Conservation (phyloP, 2,888 invertebrate species). For the Ellobium chinense region DNA sequence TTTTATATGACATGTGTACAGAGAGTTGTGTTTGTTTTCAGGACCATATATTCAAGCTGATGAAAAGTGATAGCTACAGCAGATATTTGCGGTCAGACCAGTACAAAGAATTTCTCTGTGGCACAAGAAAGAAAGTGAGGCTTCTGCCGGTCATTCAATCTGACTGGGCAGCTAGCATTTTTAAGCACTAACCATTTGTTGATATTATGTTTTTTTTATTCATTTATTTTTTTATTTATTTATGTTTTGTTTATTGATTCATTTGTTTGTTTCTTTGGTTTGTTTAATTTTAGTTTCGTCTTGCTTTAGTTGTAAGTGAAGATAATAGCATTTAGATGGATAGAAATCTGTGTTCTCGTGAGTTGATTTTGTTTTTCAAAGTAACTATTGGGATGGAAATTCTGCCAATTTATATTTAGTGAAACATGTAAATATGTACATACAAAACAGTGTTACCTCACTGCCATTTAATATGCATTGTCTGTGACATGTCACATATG, state of each 20-base stretch:
- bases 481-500: too few species aligned
- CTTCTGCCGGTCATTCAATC: constrained; percentile 69
- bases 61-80: constrained; percentile 99
- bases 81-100: constrained; percentile 98
- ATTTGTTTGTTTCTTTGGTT: constrained; percentile 22
- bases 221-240: constrained; percentile 32
- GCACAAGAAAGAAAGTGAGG: constrained; percentile 96
- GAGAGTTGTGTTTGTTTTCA: too few species aligned
- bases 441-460: neutral
- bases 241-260: constrained; percentile 16
- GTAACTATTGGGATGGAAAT: constrained; percentile 30
- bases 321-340: constrained; percentile 12
- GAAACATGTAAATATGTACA: neutral
- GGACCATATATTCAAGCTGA: constrained; percentile 99
- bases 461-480: too few species aligned
- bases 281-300: neutral
- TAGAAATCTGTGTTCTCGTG: constrained; percentile 15
- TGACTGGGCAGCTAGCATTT: constrained; percentile 65
- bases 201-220: too few species aligned
- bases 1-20: too few species aligned
- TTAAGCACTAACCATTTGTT: constrained; percentile 57
- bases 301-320: constrained; percentile 16
- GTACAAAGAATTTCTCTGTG: constrained; percentile 98
- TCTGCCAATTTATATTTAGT: neutral
- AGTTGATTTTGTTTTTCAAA: too few species aligned